Base-by-base conservation (phyloP, 2,797 vertebrate genomes). In the Selene dorsalis region DNA sequence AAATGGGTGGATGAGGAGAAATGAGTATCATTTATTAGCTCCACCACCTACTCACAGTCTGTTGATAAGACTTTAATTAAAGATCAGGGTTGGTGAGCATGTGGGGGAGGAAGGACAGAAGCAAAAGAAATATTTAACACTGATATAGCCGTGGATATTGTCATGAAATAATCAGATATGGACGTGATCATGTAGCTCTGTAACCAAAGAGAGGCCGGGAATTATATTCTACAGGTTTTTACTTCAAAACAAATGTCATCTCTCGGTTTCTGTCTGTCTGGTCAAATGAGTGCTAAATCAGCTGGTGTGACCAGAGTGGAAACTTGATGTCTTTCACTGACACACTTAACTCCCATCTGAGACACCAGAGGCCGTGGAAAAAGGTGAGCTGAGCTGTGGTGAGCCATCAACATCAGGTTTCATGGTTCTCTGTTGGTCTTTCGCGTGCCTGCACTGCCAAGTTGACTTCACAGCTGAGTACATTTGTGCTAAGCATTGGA, bases 51-150 rank as follows among this genome's bases (percentile, higher is more conserved):
- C 75, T 72, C 85, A 75, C 47, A 60, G 66, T 76, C 78, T 84
- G 70, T 53, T 64, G 69, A 53, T 75, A 66, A 30, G 67, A 61
- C 28, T 85, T 73, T 77, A 69, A 82, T 83, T 68, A 79, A 73
- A 79, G 75, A 79, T 77, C n/a, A 79, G 57, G 57, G 38, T 79
- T 66, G 38, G 35, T 68, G 47, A 64, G 24, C 32, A 55, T 22
- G 60, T 26, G 8, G 28, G 57, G 14, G 73, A 60, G 53, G 43
- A 35, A 57, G 28, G 41, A 77, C 47, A 53, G 69, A 45, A 69
- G 32, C 39, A 69, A 22, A 39, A 43, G 12, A 58, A 64, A 66
- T 26, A 48, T 68, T 43, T 32, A 4, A 55, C 18, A 53, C 16
- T 50, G 2, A 1, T 52, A 55, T 48, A 30, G 43, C 43, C 9